Percentiles rank a stretch among this genome's conserved stretches.
phyloP scores from a whole-genome alignment of 2,888 invertebrate species.

The Petrolisthes cinctipes region DNA sequence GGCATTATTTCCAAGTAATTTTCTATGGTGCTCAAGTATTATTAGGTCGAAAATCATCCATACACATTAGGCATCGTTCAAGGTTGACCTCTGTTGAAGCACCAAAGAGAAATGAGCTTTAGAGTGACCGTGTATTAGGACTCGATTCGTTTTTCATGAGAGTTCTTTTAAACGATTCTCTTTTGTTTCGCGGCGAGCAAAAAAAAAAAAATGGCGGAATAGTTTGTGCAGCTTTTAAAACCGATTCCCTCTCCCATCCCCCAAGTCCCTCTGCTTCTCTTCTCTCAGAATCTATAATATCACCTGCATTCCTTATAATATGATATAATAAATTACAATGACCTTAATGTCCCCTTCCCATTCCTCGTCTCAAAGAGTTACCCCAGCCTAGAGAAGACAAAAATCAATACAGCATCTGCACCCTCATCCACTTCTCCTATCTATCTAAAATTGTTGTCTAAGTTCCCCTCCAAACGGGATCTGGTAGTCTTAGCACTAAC shows the following conservation, averaged over 20 bases:
- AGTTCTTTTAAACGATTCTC: background rate
- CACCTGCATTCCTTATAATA: background rate
- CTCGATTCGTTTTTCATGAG: background rate
- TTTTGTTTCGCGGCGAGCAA: background rate
- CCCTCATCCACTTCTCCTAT: conserved; percentile 7
- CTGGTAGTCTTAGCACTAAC: conserved; percentile 16
- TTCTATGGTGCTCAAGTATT: no score
- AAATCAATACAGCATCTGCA: background rate
- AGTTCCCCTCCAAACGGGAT: background rate
- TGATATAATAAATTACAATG: background rate
- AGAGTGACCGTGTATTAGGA: background rate
- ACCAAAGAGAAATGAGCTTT: background rate
- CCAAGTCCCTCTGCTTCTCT: background rate
- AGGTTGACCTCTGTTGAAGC: background rate
- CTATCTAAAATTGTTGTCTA: background rate
- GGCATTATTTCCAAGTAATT: no score
- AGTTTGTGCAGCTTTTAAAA: background rate
- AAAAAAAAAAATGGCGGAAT: background rate
- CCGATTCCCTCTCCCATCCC: background rate
- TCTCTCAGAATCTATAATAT: background rate
- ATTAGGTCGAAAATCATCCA: no score
- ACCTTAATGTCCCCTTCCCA: background rate
- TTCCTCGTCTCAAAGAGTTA: background rate
- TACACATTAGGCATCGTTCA: background rate
- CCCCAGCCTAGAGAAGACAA: no score